Base-by-base conservation (phyloP, 2,113 vertebrate genomes). In the Potamarius usumacintae region DNA sequence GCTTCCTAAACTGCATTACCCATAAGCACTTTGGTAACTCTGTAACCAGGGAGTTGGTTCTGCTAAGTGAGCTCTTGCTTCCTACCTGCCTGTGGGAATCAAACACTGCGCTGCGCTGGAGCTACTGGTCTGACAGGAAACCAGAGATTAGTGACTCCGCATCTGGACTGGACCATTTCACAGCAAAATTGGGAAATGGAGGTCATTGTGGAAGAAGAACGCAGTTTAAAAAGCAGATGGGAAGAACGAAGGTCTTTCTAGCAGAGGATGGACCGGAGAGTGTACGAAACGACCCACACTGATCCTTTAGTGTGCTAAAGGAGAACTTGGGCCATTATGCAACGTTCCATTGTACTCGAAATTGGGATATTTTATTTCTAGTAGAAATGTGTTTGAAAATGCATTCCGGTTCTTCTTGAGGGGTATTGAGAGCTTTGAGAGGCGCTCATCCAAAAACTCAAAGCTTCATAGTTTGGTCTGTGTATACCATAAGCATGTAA, bases 1-100 rank as follows among this genome's bases (percentile, higher is more conserved):
- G 95, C 96, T 96, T 97, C 97, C 96, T 99, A 98, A 96, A 96
- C 94, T 94, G 93, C 96, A 93, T 90, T 53, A 10, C 67, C 69
- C 80, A 74, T 87, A 87, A 83, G 79, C 42, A 52, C 80, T 82
- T 82, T 82, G 55, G 42, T 87, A 82, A 87, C 42, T 63, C 9
- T 86, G 55, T 86, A 82, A 50, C 25, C 78, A 27, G 67, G 79
- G 63, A 22, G 22, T 62, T 74, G 80, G 65, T 87, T 58, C 55
- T 74, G 65, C 67, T 30, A 42, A 34, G 22, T 82, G 85, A 82
- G 78, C 65, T 57, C 92, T 88, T 89, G 91, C 53, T 74, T 48
- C 57, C 55, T 7, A 52, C 53, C 2, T 80, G 85, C n/a, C 72
- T 22, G 58, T 55, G 15, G 50, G 52, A 42, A n/a, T 42, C n/a